phyloP scores from a whole-genome alignment of 2,797 vertebrate genomes.

The Falco columbarius region DNA sequence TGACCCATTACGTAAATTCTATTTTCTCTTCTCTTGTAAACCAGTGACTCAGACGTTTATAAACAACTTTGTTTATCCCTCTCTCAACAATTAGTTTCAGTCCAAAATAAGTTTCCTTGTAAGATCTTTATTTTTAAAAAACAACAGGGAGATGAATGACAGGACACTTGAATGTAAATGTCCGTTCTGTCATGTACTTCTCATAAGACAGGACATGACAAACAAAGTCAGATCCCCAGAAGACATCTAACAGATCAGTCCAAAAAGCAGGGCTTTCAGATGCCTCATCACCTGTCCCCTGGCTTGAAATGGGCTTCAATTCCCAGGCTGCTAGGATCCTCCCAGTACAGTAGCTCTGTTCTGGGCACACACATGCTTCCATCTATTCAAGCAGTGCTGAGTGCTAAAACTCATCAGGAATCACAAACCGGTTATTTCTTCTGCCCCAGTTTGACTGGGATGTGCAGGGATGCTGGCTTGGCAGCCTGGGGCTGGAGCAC shows the following conservation, averaged over 20 bases:
- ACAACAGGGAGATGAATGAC: not conserved
- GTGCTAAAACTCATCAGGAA: not conserved
- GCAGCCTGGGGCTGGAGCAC: not conserved
- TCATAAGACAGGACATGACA: rapidly evolving
- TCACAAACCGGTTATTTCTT: not conserved
- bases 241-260: not conserved
- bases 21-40: not conserved
- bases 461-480: not conserved
- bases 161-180: not conserved
- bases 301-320: not conserved
- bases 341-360: not conserved
- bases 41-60: not conserved
- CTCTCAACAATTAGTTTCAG: not conserved
- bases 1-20: not conserved
- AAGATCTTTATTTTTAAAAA: not conserved
- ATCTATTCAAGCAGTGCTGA: rapidly evolving
- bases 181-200: not conserved
- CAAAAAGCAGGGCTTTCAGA: not conserved
- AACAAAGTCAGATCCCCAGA: not conserved
- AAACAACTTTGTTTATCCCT: not conserved
- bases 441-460: rapidly evolving
- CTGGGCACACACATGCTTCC: not conserved
- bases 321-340: not conserved
- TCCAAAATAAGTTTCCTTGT: not conserved
- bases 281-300: not conserved